A percentile compares a stretch with the other conserved stretches of the same genome.
Conservation (phyloP, 2,888 invertebrate species). For the Hoplodrina blanda region DNA sequence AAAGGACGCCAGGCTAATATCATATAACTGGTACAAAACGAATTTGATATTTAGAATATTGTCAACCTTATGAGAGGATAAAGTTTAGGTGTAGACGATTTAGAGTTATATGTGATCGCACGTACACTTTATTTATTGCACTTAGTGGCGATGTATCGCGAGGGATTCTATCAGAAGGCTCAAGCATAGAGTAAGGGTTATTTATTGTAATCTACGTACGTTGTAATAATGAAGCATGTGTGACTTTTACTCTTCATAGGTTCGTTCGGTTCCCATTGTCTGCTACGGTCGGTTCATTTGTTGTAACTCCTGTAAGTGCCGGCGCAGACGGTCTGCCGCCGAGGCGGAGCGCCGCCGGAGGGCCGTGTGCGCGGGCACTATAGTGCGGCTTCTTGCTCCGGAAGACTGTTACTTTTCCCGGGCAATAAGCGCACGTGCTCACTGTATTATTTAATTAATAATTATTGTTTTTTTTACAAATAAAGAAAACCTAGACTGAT, state of each 20-base stretch:
- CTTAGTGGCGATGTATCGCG: conserved; percentile 72
- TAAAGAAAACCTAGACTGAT: conserved; percentile 89
- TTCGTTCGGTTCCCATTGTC: conserved; percentile 61
- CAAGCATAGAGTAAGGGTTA: conserved; percentile 73
- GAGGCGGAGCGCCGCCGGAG: conserved; percentile 17
- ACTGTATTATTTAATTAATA: conserved; percentile 84
- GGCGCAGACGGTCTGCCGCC: conserved; percentile 36
- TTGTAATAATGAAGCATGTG: conserved; percentile 27
- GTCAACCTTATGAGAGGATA: conserved; percentile 73
- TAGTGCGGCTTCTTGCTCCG: conserved; percentile 88
- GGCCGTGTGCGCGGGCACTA: conserved; percentile 51
- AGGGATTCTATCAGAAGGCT: conserved; percentile 68
- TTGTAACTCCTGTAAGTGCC: conserved; percentile 61
- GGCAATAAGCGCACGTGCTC: conserved; percentile 88
- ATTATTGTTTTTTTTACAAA: conserved; percentile 88
- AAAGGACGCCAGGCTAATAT: too few species aligned
- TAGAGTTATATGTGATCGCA: conserved; percentile 82
- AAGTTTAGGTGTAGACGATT: conserved; percentile 75
- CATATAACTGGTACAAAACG: conserved; percentile 84
- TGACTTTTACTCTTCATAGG: conserved; percentile 51
- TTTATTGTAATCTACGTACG: conserved; percentile 64
- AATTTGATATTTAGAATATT: conserved; percentile 81
- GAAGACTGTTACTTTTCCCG: conserved; percentile 90
- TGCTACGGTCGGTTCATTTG: conserved; percentile 67
- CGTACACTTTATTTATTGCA: conserved; percentile 81